Percentiles rank a stretch among this genome's conserved stretches.
Conservation (phyloP, 2,797 vertebrate species). For the Lateolabrax maculatus region DNA sequence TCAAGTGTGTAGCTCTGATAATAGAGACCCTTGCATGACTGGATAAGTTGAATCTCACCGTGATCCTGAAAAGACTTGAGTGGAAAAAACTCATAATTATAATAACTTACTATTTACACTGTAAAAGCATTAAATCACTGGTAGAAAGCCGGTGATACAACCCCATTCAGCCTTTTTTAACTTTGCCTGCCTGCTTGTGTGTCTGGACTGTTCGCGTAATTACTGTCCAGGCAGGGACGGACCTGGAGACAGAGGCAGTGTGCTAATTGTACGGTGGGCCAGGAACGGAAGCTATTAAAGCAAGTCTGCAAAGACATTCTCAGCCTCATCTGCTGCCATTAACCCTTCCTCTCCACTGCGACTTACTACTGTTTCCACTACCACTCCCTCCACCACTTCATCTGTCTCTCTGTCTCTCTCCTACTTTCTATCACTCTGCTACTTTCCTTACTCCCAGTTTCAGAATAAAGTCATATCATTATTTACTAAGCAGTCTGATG, state of each 20-base stretch:
- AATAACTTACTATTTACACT: background rate
- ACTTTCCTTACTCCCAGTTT: background rate
- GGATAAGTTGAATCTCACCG: background rate
- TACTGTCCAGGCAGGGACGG: conserved; percentile 48
- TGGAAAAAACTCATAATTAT: background rate
- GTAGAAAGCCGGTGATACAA: background rate
- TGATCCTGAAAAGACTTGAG: background rate
- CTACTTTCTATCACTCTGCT: background rate
- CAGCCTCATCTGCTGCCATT: conserved; percentile 56
- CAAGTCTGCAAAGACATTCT: conserved; percentile 55
- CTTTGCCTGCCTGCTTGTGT: conserved; percentile 30
- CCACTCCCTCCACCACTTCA: conserved; percentile 22
- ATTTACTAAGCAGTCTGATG: background rate
- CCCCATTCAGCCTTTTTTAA: conserved; percentile 8
- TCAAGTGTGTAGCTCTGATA: background rate
- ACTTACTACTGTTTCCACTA: conserved; percentile 18
- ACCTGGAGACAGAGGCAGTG: conserved; percentile 53
- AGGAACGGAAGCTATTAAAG: conserved; percentile 60
- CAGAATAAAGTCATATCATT: background rate
- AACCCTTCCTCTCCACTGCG: conserved; percentile 35
- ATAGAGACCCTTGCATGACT: background rate
- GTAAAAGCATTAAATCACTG: conserved; percentile 1
- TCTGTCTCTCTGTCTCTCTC: background rate
- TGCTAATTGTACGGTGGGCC: conserved; percentile 67
- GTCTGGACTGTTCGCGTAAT: conserved; percentile 60